These are phyloP conservation scores for Dasyprocta punctata DNA, from an alignment of 2,113 vertebrate genomes.

Conservation along the genomic window DNA sequence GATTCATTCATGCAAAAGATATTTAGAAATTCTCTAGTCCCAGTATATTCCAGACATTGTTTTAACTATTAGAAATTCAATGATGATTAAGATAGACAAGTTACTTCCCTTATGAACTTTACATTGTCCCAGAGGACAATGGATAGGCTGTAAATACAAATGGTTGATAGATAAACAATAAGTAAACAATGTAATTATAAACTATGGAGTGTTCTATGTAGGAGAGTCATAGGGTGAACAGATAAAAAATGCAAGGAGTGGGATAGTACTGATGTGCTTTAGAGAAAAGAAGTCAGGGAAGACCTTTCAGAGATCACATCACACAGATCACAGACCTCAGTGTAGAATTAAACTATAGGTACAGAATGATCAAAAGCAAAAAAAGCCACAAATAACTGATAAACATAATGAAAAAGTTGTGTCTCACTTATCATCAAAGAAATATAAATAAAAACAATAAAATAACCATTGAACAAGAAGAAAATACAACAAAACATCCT, in stretches of 20 bases:
- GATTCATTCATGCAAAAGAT: not conserved
- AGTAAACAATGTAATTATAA: not conserved
- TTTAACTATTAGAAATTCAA: not conserved
- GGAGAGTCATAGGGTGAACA: not conserved
- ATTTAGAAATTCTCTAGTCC: not conserved
- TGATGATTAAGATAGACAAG: not conserved
- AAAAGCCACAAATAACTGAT: not conserved
- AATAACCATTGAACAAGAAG: not conserved
- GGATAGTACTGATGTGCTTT: not conserved
- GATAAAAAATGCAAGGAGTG: not conserved
- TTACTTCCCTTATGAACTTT: conserved; percentile 36
- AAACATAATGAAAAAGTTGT: not conserved
- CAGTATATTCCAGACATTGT: not conserved
- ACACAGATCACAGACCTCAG: not conserved
- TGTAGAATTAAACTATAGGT: not conserved
- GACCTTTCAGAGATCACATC: conserved; percentile 16
- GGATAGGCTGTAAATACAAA: not conserved
- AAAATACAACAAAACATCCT: not conserved
- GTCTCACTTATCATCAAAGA: not conserved
- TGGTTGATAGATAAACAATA: not conserved
- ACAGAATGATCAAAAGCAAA: not conserved
- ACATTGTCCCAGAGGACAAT: not conserved
- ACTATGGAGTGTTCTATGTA: not conserved
- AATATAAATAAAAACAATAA: not conserved
- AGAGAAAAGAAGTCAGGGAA: not conserved